Conservation (phyloP, 2,888 invertebrate species). For the Flexamia atlantica region DNA sequence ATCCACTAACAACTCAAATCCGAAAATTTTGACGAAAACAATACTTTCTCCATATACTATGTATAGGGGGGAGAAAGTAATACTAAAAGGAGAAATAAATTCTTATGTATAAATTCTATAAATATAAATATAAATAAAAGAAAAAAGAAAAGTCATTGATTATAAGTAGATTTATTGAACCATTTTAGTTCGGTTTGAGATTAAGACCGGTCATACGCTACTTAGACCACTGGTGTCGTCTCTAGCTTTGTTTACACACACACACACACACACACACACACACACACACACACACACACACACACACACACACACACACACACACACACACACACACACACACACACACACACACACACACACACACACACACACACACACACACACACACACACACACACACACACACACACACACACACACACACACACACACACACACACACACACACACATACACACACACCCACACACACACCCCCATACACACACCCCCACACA, state of each 20-base stretch:
- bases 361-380: slow-evolving; percentile 53
- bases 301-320: slow-evolving; percentile 54
- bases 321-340: slow-evolving; percentile 54
- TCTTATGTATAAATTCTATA: too few relatives aligned
- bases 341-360: slow-evolving; percentile 55
- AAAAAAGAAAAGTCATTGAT: too few relatives aligned
- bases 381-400: slow-evolving; percentile 54
- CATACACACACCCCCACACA: slow-evolving; percentile 51
- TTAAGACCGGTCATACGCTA: too few relatives aligned
- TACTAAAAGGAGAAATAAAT: too few relatives aligned
- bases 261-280: slow-evolving; percentile 51
- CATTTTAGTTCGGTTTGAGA: too few relatives aligned
- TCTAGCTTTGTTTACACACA: too few relatives aligned
- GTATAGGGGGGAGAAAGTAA: too few relatives aligned
- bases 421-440: slow-evolving; percentile 50
- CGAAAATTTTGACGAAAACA: too few relatives aligned
- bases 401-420: slow-evolving; percentile 53
- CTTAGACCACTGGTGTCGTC: not conserved
- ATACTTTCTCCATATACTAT: too few relatives aligned
- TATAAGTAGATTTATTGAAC: too few relatives aligned
- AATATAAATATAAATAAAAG: too few relatives aligned
- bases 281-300: slow-evolving; percentile 53
- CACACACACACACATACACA: slow-evolving; percentile 47
- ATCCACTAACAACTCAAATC: too few relatives aligned
- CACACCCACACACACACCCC: slow-evolving; percentile 43